Percentiles rank a stretch among this genome's conserved stretches.
Evolutionary conservation across 2,113 vertebrate species (phyloP).

Genomic region (Eubucco bourcierii): DNA sequence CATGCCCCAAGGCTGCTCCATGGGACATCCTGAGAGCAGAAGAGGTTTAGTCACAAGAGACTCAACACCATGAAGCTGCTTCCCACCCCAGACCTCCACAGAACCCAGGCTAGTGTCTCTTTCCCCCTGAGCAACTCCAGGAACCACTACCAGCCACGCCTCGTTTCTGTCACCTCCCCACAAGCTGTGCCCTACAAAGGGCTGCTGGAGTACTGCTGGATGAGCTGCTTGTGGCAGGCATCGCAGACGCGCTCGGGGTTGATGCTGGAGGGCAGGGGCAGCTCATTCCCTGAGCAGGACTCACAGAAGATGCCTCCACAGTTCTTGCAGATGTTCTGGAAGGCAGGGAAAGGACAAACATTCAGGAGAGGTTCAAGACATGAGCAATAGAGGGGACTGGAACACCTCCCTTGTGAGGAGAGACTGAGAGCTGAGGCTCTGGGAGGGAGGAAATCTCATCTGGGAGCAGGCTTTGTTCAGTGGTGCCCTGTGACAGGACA

Average conservation of each 20-base stretch:
- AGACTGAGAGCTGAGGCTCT: too few relatives aligned
- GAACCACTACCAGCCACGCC: neutral
- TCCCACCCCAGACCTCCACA: neutral
- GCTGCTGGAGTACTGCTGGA: constrained; percentile 84
- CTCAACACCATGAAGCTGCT: neutral
- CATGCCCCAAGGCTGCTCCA: neutral
- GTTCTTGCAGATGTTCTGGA: constrained; percentile 87
- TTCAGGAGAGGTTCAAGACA: neutral
- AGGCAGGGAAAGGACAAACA: neutral
- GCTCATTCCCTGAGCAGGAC: constrained; percentile 80
- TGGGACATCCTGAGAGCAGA: neutral
- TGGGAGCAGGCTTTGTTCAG: too few relatives aligned
- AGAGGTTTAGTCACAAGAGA: neutral
- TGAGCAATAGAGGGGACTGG: too few relatives aligned
- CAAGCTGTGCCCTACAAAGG: constrained; percentile 71
- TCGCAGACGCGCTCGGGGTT: constrained; percentile 85
- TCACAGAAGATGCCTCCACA: constrained; percentile 84
- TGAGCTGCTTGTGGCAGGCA: constrained; percentile 79
- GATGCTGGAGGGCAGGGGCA: constrained; percentile 91
- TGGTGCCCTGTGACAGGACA: too few relatives aligned
- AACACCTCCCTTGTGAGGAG: too few relatives aligned
- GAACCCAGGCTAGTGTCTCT: neutral
- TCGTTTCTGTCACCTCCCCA: neutral
- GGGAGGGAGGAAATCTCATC: too few relatives aligned
- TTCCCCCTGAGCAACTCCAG: neutral